These are phyloP conservation scores for Varroa destructor DNA, from an alignment of 1,140 invertebrate species.

Conservation along the genomic window DNA sequence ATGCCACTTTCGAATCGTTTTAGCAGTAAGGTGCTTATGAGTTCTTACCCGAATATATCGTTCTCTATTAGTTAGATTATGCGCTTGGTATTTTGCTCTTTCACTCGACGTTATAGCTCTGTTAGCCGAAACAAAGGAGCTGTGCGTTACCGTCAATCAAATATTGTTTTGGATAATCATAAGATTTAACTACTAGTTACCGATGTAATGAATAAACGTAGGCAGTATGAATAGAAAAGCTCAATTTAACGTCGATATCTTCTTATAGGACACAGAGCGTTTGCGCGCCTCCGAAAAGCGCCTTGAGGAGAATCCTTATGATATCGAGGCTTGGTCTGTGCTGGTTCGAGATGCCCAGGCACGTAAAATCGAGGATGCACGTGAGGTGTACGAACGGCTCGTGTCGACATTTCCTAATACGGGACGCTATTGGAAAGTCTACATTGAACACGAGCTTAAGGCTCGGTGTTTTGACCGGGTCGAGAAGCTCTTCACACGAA, in stretches of 20 bases:
- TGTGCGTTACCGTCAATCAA: too few relatives aligned
- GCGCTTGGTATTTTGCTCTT: too few relatives aligned
- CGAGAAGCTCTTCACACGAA: conserved; percentile 95
- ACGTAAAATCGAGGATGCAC: conserved; percentile 74
- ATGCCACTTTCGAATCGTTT: too few relatives aligned
- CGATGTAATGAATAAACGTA: too few relatives aligned
- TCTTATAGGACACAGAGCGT: conserved; percentile 14
- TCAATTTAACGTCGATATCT: not conserved
- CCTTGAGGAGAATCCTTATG: conserved; percentile 66
- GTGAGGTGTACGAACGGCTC: conserved; percentile 80
- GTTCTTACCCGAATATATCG: too few relatives aligned
- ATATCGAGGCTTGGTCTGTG: conserved; percentile 91
- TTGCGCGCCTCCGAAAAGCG: conserved; percentile 43
- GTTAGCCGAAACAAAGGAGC: too few relatives aligned
- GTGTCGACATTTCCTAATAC: conserved; percentile 85
- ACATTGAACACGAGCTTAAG: conserved; percentile 98
- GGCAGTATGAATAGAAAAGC: not conserved
- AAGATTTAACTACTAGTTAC: too few relatives aligned
- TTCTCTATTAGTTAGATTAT: too few relatives aligned
- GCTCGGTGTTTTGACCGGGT: conserved; percentile 88
- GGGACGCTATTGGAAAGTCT: conserved; percentile 96
- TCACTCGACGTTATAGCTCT: too few relatives aligned
- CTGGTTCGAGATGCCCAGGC: conserved; percentile 69
- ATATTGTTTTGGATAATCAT: too few relatives aligned
- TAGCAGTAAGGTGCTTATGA: too few relatives aligned